phyloP scores from a whole-genome alignment of 2,797 vertebrate species.

The Tauraco hartlaubi region DNA sequence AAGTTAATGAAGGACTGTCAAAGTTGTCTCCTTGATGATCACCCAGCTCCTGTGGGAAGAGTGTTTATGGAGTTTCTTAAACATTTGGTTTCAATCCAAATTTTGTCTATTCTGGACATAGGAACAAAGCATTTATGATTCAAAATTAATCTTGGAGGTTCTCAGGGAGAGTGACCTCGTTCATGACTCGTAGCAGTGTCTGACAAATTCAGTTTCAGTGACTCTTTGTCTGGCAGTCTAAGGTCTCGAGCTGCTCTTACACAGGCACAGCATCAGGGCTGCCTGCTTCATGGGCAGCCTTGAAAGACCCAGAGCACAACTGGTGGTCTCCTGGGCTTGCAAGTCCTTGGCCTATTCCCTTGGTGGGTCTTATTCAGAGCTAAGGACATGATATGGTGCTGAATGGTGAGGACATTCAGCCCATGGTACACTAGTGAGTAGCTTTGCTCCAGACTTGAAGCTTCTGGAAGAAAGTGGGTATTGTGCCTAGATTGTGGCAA shows the following conservation, averaged over 20 bases:
- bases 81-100: neutral
- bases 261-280: neutral
- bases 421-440: neutral
- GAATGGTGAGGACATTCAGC: neutral
- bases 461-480: neutral
- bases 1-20: neutral
- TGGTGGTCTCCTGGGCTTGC: neutral
- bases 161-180: fast-evolving
- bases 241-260: neutral
- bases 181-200: neutral
- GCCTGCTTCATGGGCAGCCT: neutral
- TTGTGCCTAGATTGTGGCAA: neutral
- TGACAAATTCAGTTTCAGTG: neutral
- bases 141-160: neutral
- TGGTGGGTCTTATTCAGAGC: neutral
- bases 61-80: neutral
- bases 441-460: neutral
- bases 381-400: neutral
- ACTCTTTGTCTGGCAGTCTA: neutral
- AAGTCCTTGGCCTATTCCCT: neutral
- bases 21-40: neutral
- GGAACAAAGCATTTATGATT: neutral
- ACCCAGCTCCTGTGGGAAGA: neutral
- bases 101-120: neutral
- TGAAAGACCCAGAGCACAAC: neutral